Evolutionary conservation across 2,113 vertebrate genomes (phyloP), one percentile per base, ranked within the genome.

Genomic region (Pituophis catenifer): DNA sequence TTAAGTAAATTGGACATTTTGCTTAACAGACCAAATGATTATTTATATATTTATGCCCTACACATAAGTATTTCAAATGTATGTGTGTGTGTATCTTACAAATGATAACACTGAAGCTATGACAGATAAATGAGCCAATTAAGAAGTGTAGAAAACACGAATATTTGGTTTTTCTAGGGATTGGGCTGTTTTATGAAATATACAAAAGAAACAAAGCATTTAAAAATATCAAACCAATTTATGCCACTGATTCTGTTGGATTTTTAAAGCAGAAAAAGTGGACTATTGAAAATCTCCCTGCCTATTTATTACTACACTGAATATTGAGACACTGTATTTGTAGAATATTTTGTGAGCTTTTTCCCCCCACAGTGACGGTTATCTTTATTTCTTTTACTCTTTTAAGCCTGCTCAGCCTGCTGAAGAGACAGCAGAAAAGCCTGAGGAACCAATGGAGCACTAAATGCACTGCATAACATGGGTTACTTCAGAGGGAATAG

Each of bases 381-480:
- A 94, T 93, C 44, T 89, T 90, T 48, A 24, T 57, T 90, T 91
- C 12, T 88, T 90, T 94, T 52, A 17, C 86, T 48, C 92, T 88
- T 91, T 95, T 53, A 91, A 99, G 99, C 95, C 96, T 19, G 98
- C 97, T 90, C 97, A 97, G 0, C 97, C 99, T 38, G 97, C 97
- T 94, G 99, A 99, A 52, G 99, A 99, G 93, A 95, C 98, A 13
- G 97, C 96, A 94, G 98, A 98, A 70, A 98, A 97, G 23, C 96
- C 98, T 21, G 99, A 98, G 29, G 99, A 99, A 95, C 99, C 99
- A 0, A 99, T 99, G 99, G 99, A 99, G 95, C 99, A 99, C 97
- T 99, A 98, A 98, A 58, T 33, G 29, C 95, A 94, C 85, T 95
- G 90, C 91, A 96, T 87, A 52, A 92, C 52, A 38, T 94, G 24